phyloP scores from a whole-genome alignment of 2,113 vertebrate genomes.

The Marmota monax region DNA sequence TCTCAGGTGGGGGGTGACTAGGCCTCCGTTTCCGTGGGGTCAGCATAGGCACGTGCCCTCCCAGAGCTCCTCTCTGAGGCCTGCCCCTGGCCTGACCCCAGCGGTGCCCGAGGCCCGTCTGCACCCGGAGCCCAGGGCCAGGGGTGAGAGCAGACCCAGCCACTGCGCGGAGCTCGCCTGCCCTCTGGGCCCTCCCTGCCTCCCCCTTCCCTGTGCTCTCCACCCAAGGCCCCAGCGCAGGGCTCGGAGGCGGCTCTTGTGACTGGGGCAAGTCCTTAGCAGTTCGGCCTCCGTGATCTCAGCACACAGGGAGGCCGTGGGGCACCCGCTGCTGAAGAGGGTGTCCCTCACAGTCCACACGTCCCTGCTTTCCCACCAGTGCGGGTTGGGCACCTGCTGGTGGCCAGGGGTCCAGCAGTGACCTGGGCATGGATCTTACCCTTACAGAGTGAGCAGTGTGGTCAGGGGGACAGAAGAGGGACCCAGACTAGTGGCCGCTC shows the following conservation, averaged over 20 bases:
- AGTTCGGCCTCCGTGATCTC: rapidly evolving
- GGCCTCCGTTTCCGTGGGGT: neutral
- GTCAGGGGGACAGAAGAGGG: neutral
- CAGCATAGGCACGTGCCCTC: neutral
- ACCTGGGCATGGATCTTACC: no score
- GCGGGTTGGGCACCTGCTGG: neutral
- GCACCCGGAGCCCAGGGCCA: neutral
- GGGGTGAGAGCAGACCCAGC: neutral
- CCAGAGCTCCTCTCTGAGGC: rapidly evolving
- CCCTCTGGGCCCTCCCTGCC: neutral
- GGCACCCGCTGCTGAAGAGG: rapidly evolving
- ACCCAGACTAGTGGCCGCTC: neutral
- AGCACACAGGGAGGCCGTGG: rapidly evolving
- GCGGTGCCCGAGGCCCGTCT: neutral
- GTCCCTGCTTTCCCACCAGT: constrained; percentile 19
- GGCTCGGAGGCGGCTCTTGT: neutral
- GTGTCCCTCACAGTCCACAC: rapidly evolving
- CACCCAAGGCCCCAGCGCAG: neutral
- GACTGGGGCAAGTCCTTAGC: neutral
- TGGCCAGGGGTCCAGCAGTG: neutral
- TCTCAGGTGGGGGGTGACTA: rapidly evolving
- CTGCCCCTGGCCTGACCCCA: neutral
- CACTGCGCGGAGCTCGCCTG: rapidly evolving
- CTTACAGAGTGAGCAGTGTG: no score
- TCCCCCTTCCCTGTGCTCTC: neutral